phyloP scores from a whole-genome alignment of 35 echinoderm and acorn worm species.

The Lytechinus variegatus region DNA sequence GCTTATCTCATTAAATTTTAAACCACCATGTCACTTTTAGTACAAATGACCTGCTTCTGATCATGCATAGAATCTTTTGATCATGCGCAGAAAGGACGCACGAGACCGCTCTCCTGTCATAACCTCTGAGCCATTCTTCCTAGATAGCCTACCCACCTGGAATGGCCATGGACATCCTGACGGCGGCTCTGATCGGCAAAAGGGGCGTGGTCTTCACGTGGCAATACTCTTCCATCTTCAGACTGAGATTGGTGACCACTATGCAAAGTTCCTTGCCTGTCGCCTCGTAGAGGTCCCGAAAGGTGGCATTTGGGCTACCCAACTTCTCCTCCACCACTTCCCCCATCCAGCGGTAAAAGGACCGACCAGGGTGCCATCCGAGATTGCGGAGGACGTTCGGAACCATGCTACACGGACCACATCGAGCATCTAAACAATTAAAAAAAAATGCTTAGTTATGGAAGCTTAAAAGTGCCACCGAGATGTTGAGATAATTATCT shows the following conservation, averaged over 20 bases:
- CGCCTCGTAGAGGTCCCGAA: slow-evolving; percentile 22
- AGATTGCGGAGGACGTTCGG: slow-evolving; percentile 13
- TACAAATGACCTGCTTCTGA: too few species aligned
- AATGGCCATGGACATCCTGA: slow-evolving; percentile 94
- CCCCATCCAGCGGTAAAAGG: background rate
- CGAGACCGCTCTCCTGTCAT: too few species aligned
- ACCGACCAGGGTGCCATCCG: slow-evolving; percentile 50
- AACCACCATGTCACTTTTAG: too few species aligned
- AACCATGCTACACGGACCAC: background rate
- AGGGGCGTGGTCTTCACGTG: slow-evolving; percentile 95
- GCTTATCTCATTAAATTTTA: too few species aligned
- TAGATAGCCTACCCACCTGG: slow-evolving; percentile 64
- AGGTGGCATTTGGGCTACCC: slow-evolving; percentile 28
- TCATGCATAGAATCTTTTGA: too few species aligned
- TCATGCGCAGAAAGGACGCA: too few species aligned
- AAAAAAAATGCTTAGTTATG: too few species aligned
- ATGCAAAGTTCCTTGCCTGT: slow-evolving; percentile 58
- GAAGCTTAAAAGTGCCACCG: too few species aligned
- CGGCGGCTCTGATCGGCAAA: slow-evolving; percentile 73
- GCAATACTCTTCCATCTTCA: slow-evolving; percentile 88
- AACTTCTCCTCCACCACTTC: slow-evolving; percentile 44
- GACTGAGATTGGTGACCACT: slow-evolving; percentile 83
- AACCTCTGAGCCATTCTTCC: too few species aligned
- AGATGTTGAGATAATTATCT: too few species aligned
- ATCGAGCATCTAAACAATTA: too few species aligned